Percentiles rank a stretch among this genome's conserved stretches.
Evolutionary conservation across 1,140 invertebrate species (phyloP).

Genomic region (Pygmarrhopalites habei): DNA sequence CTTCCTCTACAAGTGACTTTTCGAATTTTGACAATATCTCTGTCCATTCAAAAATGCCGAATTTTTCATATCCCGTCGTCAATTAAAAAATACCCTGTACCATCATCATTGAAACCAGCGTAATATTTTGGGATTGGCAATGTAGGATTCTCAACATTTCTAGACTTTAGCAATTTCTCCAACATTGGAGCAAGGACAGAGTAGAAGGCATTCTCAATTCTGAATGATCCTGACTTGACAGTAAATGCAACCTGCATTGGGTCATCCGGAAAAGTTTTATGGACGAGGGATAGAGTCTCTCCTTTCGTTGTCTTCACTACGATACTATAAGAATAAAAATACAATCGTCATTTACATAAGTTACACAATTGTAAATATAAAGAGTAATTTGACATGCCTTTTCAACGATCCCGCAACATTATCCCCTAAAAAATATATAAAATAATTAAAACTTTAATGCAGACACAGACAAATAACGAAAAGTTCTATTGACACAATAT

Average conservation of each 20-base stretch:
- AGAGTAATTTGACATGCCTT: neutral
- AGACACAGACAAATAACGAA: no score
- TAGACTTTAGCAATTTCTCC: neutral
- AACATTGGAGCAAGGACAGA: neutral
- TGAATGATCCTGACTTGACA: neutral
- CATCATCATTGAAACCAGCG: constrained; percentile 8
- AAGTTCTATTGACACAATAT: no score
- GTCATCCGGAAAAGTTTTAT: neutral
- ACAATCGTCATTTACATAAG: neutral
- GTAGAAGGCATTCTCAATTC: neutral
- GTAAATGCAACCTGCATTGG: no score
- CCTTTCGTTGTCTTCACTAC: neutral
- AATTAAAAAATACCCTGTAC: no score
- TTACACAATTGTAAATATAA: no score
- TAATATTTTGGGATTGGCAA: neutral
- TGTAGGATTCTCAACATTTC: neutral
- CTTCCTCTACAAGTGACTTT: no score
- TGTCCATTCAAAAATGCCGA: no score
- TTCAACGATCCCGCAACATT: neutral
- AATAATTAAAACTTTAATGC: no score
- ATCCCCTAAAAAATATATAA: neutral
- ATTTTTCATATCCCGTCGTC: no score
- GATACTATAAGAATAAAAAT: no score
- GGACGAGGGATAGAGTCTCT: neutral
- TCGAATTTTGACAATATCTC: no score